phyloP scores from a whole-genome alignment of 2,797 vertebrate genomes.

The Sternarchorhynchus goeldii region DNA sequence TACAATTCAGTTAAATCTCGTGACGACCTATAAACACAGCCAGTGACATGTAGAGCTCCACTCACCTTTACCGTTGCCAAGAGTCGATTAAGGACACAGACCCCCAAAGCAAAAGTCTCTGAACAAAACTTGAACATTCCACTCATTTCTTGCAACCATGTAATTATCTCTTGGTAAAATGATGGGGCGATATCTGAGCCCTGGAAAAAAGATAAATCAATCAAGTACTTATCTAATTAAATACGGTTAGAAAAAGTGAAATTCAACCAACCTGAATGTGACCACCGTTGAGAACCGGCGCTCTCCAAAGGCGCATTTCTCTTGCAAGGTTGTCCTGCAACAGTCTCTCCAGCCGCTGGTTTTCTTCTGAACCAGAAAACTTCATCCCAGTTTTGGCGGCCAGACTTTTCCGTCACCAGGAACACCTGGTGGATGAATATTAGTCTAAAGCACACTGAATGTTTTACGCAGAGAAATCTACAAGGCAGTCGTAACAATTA shows the following conservation, averaged over 20 bases:
- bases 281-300: slow-evolving; percentile 71
- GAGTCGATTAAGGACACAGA: slow-evolving; percentile 74
- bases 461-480: too few species aligned
- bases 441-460: neutral
- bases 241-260: neutral
- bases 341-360: slow-evolving; percentile 61
- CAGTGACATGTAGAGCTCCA: neutral
- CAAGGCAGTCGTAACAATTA: too few species aligned
- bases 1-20: neutral
- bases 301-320: slow-evolving; percentile 78
- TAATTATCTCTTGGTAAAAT: slow-evolving; percentile 71
- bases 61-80: slow-evolving; percentile 76
- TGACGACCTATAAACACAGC: neutral
- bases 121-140: slow-evolving; percentile 73
- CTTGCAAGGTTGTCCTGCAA: slow-evolving; percentile 74
- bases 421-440: slow-evolving; percentile 62
- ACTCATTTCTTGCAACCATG: slow-evolving; percentile 75
- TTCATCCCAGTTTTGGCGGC: slow-evolving; percentile 71
- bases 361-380: slow-evolving; percentile 64
- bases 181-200: slow-evolving; percentile 74
- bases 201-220: slow-evolving; percentile 53
- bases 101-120: slow-evolving; percentile 74
- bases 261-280: slow-evolving; percentile 69
- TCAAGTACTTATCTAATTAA: too few species aligned
- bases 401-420: slow-evolving; percentile 66